These are phyloP conservation scores for Ptychadena robeensis DNA, from an alignment of 2,797 vertebrate species.

Conservation along the genomic window DNA sequence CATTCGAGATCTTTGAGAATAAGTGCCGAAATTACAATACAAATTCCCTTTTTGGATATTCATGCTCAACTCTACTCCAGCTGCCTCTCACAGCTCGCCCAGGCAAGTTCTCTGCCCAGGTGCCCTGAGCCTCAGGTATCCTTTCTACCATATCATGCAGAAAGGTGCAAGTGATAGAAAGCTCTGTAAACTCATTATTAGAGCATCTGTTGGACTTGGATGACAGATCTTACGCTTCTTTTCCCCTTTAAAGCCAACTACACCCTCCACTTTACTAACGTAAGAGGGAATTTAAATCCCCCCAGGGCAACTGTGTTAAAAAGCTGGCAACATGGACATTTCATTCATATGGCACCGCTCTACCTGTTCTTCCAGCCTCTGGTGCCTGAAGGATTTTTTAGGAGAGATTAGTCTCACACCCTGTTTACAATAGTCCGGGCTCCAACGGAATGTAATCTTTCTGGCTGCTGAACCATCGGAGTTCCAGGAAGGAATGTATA, in stretches of 20 bases:
- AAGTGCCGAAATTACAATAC: too few relatives aligned
- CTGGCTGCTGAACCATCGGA: constrained; percentile 44
- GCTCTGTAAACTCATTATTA: too few relatives aligned
- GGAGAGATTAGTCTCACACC: constrained; percentile 49
- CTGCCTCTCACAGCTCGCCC: too few relatives aligned
- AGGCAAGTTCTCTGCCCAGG: too few relatives aligned
- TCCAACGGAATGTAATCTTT: constrained; percentile 56
- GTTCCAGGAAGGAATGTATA: constrained; percentile 52
- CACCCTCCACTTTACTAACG: constrained; percentile 24
- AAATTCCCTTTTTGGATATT: too few relatives aligned
- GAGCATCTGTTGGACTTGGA: too few relatives aligned
- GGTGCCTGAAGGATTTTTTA: constrained; percentile 55
- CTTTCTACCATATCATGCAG: too few relatives aligned
- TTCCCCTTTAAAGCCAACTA: not conserved
- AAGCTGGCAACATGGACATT: constrained; percentile 43
- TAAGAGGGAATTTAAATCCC: constrained; percentile 44
- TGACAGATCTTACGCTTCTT: constrained; percentile 17
- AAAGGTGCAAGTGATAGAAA: too few relatives aligned
- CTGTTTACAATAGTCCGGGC: constrained; percentile 40
- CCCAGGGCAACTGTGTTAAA: constrained; percentile 38
- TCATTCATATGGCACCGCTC: constrained; percentile 34
- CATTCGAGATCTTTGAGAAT: too few relatives aligned
- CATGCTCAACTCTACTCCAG: too few relatives aligned
- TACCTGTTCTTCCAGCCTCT: constrained; percentile 60
- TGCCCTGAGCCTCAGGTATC: too few relatives aligned